phyloP scores from a whole-genome alignment of 2,113 vertebrate genomes.

The Malurus elegans region DNA sequence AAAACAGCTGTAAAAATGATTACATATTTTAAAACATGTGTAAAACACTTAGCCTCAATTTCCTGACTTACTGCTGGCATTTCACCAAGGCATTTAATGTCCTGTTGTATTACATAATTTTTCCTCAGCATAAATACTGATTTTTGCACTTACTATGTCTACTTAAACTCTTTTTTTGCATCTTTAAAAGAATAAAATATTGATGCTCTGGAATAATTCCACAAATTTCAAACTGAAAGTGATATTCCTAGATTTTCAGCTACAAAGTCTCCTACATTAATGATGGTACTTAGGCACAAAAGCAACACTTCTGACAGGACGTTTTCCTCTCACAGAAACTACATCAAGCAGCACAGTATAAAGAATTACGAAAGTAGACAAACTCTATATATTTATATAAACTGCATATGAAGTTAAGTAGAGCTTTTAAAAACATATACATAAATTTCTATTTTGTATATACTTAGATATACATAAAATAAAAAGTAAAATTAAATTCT shows the following conservation, averaged over 20 bases:
- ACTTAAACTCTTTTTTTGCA: neutral
- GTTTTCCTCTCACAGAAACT: neutral
- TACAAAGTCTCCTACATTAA: neutral
- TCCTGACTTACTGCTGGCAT: neutral
- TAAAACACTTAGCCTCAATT: neutral
- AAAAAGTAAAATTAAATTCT: neutral
- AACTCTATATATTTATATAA: neutral
- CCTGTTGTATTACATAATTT: neutral
- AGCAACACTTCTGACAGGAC: neutral
- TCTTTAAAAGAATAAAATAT: neutral
- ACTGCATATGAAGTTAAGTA: neutral
- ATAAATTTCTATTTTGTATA: rapidly evolving
- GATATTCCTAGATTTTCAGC: neutral
- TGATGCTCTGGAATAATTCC: neutral
- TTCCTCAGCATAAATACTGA: neutral
- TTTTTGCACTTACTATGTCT: neutral
- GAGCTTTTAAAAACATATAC: neutral
- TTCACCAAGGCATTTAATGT: neutral
- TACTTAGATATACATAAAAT: neutral
- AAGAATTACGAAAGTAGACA: neutral
- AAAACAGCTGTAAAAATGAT: constrained; percentile 85
- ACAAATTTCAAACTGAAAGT: neutral
- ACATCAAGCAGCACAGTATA: neutral
- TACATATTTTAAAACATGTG: neutral
- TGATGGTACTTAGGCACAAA: neutral